phyloP scores from a whole-genome alignment of 1,140 invertebrate genomes.

The Bombus fervidus region DNA sequence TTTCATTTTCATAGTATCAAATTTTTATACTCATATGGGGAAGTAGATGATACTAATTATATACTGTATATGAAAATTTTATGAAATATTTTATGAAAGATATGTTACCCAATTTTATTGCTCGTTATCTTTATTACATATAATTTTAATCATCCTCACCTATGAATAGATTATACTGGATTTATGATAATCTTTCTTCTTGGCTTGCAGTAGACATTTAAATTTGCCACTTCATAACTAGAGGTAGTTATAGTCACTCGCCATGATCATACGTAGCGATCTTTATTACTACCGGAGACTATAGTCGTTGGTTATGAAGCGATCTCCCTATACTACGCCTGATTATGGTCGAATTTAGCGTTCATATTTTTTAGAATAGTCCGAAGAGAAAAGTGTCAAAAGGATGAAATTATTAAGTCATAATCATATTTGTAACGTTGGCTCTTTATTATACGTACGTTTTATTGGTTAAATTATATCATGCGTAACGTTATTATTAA shows the following conservation, averaged over 20 bases:
- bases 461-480: neutral
- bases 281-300: neutral
- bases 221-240: neutral
- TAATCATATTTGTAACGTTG: neutral
- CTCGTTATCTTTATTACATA: too few relatives aligned
- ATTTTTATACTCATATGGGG: too few relatives aligned
- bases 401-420: neutral
- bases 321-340: neutral
- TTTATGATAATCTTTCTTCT: too few relatives aligned
- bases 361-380: neutral
- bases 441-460: neutral
- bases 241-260: neutral
- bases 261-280: neutral
- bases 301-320: neutral
- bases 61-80: too few relatives aligned
- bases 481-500: neutral
- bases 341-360: neutral
- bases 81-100: too few relatives aligned
- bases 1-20: too few relatives aligned
- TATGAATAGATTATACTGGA: too few relatives aligned
- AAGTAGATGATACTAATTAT: too few relatives aligned
- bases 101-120: too few relatives aligned
- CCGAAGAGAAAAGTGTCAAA: neutral
- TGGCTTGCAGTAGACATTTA: neutral
- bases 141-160: too few relatives aligned